phyloP scores from a whole-genome alignment of 2,113 vertebrate species.

The Aspidoscelis tigris region DNA sequence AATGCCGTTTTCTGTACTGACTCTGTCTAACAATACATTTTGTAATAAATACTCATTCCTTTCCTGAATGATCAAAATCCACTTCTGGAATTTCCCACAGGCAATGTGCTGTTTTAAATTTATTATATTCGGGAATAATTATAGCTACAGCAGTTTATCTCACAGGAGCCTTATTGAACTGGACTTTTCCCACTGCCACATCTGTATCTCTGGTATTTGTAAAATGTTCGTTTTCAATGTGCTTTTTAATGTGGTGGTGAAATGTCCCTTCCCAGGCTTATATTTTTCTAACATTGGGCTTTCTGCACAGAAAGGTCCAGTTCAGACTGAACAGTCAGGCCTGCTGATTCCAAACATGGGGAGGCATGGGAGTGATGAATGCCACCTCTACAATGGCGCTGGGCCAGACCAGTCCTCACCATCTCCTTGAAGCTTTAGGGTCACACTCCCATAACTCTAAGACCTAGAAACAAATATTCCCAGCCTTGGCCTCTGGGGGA shows the following conservation, averaged over 20 bases:
- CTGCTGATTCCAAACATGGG: neutral
- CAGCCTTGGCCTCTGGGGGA: too few relatives aligned
- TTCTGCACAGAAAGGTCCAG: neutral
- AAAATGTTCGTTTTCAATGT: neutral
- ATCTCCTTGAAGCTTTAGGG: too few relatives aligned
- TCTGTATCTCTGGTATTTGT: neutral
- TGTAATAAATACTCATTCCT: slow-evolving; percentile 6
- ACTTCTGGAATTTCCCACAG: neutral
- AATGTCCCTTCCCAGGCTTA: neutral
- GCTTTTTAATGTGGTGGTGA: neutral
- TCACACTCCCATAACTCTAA: too few relatives aligned
- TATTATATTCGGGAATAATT: neutral
- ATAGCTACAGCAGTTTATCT: neutral
- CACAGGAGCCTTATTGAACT: neutral
- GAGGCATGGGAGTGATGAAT: too few relatives aligned
- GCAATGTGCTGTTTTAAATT: slow-evolving; percentile 3
- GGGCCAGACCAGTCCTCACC: too few relatives aligned
- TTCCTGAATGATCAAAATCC: neutral
- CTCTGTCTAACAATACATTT: slow-evolving; percentile 13
- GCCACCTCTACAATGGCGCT: too few relatives aligned
- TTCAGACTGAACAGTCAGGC: neutral
- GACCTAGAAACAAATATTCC: too few relatives aligned
- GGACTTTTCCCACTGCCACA: neutral
- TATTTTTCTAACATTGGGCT: neutral
- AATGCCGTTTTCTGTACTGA: slow-evolving; percentile 1